Evolutionary conservation across 2,888 invertebrate species (phyloP).

Genomic region (Caenorhabditis sp.): DNA sequence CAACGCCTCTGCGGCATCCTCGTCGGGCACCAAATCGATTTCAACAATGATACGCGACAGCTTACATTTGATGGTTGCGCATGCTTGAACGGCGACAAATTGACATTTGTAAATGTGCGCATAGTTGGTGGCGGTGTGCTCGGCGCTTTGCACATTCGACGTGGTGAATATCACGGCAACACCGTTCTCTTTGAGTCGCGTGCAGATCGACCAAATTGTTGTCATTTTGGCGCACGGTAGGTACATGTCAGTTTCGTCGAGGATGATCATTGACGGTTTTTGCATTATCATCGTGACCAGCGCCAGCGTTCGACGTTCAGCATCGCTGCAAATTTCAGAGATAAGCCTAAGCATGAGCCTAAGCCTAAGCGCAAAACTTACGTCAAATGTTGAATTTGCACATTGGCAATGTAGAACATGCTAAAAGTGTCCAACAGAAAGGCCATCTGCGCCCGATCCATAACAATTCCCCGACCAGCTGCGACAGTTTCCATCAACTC

Average conservation of each 20-base stretch:
- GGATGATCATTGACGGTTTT: constrained; percentile 2
- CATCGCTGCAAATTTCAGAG: not conserved
- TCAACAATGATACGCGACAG: not conserved
- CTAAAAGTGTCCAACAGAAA: constrained; percentile 2
- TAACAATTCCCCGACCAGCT: not conserved
- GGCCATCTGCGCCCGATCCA: not conserved
- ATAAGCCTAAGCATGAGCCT: too few relatives aligned
- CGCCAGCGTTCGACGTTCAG: not conserved
- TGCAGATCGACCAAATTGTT: not conserved
- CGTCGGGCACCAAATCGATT: not conserved
- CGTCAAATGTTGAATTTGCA: not conserved
- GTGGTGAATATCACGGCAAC: not conserved
- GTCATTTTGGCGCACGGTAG: not conserved
- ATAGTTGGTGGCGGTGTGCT: not conserved
- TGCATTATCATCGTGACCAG: not conserved
- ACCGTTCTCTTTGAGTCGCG: not conserved
- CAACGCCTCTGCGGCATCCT: not conserved
- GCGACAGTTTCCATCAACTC: not conserved
- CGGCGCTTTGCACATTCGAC: not conserved
- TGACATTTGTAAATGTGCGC: not conserved
- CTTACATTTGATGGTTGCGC: not conserved
- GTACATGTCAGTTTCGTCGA: constrained; percentile 1
- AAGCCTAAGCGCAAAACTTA: not conserved
- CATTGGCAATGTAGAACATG: not conserved
- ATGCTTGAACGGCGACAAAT: not conserved